Conservation (phyloP, 2,888 invertebrate genomes). For the Yponomeuta evonymella region DNA sequence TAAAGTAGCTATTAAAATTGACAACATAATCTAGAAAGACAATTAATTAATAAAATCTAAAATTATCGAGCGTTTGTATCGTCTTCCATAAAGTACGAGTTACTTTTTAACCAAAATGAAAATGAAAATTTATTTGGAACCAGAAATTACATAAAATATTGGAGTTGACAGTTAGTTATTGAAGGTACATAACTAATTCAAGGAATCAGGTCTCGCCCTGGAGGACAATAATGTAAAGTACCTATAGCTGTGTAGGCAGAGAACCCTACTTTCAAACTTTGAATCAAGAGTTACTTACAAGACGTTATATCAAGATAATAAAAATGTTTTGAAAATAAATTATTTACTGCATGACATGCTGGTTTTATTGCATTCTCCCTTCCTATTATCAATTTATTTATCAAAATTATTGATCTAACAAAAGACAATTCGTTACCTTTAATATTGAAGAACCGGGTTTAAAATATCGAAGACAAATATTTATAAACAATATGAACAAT, state of each 20-base stretch:
- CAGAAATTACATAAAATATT: not conserved
- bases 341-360: slow-evolving; percentile 64
- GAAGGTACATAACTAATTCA: slow-evolving; percentile 24
- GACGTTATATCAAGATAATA: slow-evolving; percentile 55
- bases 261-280: slow-evolving; percentile 60
- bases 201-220: slow-evolving; percentile 64
- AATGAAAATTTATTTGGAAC: not conserved
- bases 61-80: slow-evolving; percentile 55
- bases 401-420: too few relatives aligned
- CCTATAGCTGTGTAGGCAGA: slow-evolving; percentile 65
- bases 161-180: slow-evolving; percentile 17
- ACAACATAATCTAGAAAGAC: too few relatives aligned
- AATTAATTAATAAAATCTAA: not conserved
- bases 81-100: slow-evolving; percentile 69
- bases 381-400: too few relatives aligned
- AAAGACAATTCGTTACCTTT: too few relatives aligned
- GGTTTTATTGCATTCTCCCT: slow-evolving; percentile 28
- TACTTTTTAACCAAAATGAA: slow-evolving; percentile 21
- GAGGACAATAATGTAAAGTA: slow-evolving; percentile 76
- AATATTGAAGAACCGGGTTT: too few relatives aligned
- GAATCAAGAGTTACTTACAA: slow-evolving; percentile 49
- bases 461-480: too few relatives aligned
- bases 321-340: slow-evolving; percentile 70
- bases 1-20: not conserved
- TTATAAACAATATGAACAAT: too few relatives aligned